Evolutionary conservation across 2,888 invertebrate species (phyloP), one percentile per base, ranked within the genome.

Genomic region (Conus canariensis): DNA sequence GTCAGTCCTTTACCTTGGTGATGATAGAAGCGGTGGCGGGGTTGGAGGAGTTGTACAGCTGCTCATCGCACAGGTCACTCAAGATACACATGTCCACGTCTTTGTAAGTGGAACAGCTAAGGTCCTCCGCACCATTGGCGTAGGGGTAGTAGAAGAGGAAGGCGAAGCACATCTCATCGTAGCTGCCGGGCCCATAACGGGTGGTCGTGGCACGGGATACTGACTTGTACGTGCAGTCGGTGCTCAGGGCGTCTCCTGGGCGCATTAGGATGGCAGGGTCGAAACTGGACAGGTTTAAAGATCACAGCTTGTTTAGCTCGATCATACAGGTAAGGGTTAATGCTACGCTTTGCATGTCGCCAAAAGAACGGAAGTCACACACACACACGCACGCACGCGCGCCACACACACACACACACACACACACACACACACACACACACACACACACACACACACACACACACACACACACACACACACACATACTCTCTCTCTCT

Each of bases 141-240:
- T 59, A n/a, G 9, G 88, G 88, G 82, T 74, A 88, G 82, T 82
- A 88, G 60, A 80, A 59, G 25, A 88, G 0, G 88, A 88, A 45
- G 45, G 30, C 30, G 82, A 64, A 82, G 82, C 88, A 88, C 88
- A 88, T 88, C 74, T 88, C 88, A n/a, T 88, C 88, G 88, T 19
- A 88, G 82, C 80, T 80, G 45, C 88, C 88, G 19, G 10, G 56
- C 22, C 88, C 88, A 30, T 60, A 88, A 10, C 22, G 4, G 10
- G 83, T 83, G 85, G 74, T 87, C 74, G 12, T 56, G 22, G 22
- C 12, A 0, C 70, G n/a, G n/a, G 70, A 58, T 19, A n/a, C 19
- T 22, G 83, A 85, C 89, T 82, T 70, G 85, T 19, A 70, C 14
- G 83, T 82, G 85, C 83, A 85, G 58, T 25, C 22, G 7, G 89